Base-by-base conservation (phyloP, 2,797 vertebrate species). In the Cetoscarus ocellatus region DNA sequence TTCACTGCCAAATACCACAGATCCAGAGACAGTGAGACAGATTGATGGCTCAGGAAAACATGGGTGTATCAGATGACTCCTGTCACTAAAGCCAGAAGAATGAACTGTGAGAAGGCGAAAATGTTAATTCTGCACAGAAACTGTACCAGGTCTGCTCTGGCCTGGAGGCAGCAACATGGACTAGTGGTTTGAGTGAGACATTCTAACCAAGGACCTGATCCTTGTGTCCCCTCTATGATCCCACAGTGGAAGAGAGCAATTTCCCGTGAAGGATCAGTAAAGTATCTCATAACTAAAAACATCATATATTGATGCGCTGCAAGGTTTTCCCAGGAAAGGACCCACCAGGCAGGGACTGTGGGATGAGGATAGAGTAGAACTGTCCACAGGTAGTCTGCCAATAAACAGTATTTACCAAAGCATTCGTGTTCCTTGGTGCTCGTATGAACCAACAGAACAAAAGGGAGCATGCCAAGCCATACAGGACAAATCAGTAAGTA, bases 1-100 rank as follows among this genome's bases (percentile, higher is more conserved):
- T 52, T 44, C 43, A 61, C 53, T 77, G 87, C 86, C 87, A 87
- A 89, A 70, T 85, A 82, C 78, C 60, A 77, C 65, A 70, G 18
- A 85, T 70, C 52, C 70, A 73, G 58, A 79, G 49, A 82, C 62
- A 61, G 51, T 17, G 34, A 66, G 70, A 84, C 71, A 79, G 67
- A 86, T 59, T 79, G 63, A 85, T 70, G 60, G 63, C 69, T 69
- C 56, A 48, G 82, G 54, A 74, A 78, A 84, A 77, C 83, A 75
- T 12, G 54, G 57, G 43, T 36, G 55, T 69, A 75, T 82, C 62
- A 75, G 69, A 77, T 70, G 71, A 81, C 40, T 82, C 18, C 2
- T 55, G 52, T 75, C 66, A 81, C 82, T 75, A 83, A 65, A 79
- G 52, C 42, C 72, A 14, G 61, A 65, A 17, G 44, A 66, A 59